These are phyloP conservation scores for Idris sp. DNA, from an alignment of 1,140 invertebrate species.

Conservation along the genomic window DNA sequence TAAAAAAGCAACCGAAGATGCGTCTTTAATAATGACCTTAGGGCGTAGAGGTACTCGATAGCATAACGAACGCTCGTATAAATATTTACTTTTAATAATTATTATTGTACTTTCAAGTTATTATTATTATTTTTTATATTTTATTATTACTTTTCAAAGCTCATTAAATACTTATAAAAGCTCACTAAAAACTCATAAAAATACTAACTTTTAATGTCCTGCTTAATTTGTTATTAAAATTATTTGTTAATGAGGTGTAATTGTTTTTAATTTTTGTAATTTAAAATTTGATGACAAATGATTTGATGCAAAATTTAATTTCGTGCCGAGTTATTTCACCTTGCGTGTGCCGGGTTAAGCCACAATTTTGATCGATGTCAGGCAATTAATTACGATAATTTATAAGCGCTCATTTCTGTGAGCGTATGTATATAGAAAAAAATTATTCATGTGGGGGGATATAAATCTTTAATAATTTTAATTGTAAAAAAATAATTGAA, in stretches of 20 bases:
- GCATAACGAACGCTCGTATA: constrained; percentile 5
- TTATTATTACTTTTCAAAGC: no score
- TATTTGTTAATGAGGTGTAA: no score
- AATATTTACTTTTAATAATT: constrained; percentile 15
- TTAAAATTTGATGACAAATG: no score
- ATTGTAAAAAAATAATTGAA: constrained; percentile 1
- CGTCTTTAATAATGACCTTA: constrained; percentile 41
- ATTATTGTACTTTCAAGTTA: no score
- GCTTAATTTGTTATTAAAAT: no score
- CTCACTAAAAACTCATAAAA: no score
- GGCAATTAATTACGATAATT: constrained; percentile 47
- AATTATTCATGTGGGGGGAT: not conserved
- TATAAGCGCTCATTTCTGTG: constrained; percentile 25
- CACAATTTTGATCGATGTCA: constrained; percentile 47
- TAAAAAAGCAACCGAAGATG: constrained; percentile 19
- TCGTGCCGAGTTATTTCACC: constrained; percentile 10
- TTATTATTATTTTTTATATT: no score
- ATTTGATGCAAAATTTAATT: constrained; percentile 15
- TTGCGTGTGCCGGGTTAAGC: constrained; percentile 11
- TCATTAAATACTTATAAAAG: no score
- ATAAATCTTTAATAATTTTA: constrained; percentile 30
- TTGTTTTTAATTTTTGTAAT: no score
- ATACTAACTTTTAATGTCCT: no score
- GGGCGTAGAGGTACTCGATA: constrained; percentile 14
- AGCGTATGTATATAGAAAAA: constrained; percentile 26